These are phyloP conservation scores for Acleris literana DNA, from an alignment of 2,888 invertebrate genomes.

Conservation along the genomic window DNA sequence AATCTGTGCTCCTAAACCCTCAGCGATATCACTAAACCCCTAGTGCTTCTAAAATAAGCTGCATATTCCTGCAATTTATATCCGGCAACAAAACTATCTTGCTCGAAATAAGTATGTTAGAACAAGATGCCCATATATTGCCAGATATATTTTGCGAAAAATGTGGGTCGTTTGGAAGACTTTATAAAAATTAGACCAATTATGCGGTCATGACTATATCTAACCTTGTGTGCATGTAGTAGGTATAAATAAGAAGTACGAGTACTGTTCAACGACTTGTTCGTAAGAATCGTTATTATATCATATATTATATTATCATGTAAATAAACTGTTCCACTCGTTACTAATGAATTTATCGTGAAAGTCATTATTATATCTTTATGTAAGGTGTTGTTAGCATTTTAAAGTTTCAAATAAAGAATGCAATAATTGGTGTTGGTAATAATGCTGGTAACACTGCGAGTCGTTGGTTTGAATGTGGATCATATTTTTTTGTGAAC, in stretches of 20 bases:
- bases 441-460: not conserved
- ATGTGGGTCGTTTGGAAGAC: too few relatives aligned
- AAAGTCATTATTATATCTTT: conserved; percentile 14
- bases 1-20: too few relatives aligned
- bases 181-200: too few relatives aligned
- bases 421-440: conserved; percentile 16
- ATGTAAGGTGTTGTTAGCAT: conserved; percentile 8
- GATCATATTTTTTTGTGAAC: conserved; percentile 6
- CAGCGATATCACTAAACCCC: too few relatives aligned
- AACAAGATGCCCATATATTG: too few relatives aligned
- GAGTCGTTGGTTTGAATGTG: conserved; percentile 5
- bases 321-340: conserved; percentile 16
- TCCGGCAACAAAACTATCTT: too few relatives aligned
- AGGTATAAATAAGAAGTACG: not conserved
- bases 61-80: too few relatives aligned
- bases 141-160: too few relatives aligned
- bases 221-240: not conserved
- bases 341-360: conserved; percentile 15
- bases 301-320: conserved; percentile 16
- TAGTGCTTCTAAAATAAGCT: too few relatives aligned
- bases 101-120: too few relatives aligned
- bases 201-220: not conserved
- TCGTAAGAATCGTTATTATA: conserved; percentile 9
- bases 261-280: not conserved
- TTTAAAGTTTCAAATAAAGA: not conserved